phyloP scores from a whole-genome alignment of 2,888 invertebrate species.

The Ectemnius continuus region DNA sequence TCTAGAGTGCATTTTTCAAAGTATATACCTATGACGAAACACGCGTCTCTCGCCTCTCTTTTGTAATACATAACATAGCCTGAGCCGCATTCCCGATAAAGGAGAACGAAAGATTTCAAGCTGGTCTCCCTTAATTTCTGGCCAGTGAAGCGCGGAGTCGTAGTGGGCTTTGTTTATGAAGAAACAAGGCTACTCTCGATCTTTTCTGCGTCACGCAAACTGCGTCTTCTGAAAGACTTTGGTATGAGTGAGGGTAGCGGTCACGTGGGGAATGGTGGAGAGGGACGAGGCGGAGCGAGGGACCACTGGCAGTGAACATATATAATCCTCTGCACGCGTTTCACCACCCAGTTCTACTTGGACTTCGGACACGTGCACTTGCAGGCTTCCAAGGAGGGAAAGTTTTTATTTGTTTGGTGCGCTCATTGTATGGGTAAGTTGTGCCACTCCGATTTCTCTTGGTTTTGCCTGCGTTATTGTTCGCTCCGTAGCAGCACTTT shows the following conservation, averaged over 20 bases:
- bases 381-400: slow-evolving; percentile 66
- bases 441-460: no score
- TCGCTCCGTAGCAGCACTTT: no score
- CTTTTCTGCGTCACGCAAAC: slow-evolving; percentile 22
- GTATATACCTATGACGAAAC: background rate
- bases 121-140: background rate
- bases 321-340: slow-evolving; percentile 69
- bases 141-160: no score
- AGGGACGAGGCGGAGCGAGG: slow-evolving; percentile 2
- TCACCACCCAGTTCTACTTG: slow-evolving; percentile 70
- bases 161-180: slow-evolving; percentile 28
- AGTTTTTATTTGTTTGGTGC: slow-evolving; percentile 77
- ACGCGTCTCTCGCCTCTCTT: background rate
- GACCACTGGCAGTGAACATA: slow-evolving; percentile 48
- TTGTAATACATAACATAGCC: background rate
- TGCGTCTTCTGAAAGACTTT: slow-evolving; percentile 36
- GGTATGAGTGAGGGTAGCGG: slow-evolving; percentile 27
- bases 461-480: no score
- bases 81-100: background rate
- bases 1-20: background rate
- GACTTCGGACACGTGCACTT: slow-evolving; percentile 71
- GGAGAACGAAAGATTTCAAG: background rate
- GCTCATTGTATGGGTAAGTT: slow-evolving; percentile 78
- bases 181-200: slow-evolving; percentile 10
- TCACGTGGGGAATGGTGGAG: slow-evolving; percentile 45